phyloP scores from a whole-genome alignment of 2,888 invertebrate species.

The Temnothorax rugatulus region DNA sequence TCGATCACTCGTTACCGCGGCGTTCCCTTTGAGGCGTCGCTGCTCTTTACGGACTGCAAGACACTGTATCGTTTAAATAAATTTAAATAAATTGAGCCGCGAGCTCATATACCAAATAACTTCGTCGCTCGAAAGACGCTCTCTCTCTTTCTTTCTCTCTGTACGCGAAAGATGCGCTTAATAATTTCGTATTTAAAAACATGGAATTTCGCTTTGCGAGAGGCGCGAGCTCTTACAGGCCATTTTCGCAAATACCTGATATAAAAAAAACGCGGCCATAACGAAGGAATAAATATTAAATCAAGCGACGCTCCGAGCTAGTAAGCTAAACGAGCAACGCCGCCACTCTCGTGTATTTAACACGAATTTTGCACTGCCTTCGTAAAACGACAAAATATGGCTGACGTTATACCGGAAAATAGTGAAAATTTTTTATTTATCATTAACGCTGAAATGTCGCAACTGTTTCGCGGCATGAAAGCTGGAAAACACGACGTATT shows the following conservation, averaged over 20 bases:
- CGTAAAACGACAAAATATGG: constrained; percentile 18
- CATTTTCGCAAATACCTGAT: constrained; percentile 39
- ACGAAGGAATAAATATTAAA: constrained; percentile 55
- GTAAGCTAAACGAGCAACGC: constrained; percentile 29
- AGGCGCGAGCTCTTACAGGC: constrained; percentile 20
- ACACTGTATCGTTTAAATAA: constrained; percentile 47
- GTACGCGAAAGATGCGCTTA: constrained; percentile 3
- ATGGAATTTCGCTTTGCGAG: constrained; percentile 51
- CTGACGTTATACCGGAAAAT: background rate
- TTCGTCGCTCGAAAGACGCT: constrained; percentile 16
- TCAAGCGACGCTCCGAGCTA: constrained; percentile 26
- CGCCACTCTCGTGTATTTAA: background rate
- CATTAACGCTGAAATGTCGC: background rate
- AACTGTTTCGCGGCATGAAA: background rate
- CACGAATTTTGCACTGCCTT: constrained; percentile 32
- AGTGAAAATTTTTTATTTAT: constrained; percentile 1
- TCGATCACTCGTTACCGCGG: constrained; percentile 40
- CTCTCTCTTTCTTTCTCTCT: background rate
- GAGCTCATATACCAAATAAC: constrained; percentile 27
- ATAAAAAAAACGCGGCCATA: constrained; percentile 23
- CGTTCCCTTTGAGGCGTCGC: constrained; percentile 29
- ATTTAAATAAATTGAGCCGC: constrained; percentile 50
- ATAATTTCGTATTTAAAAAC: constrained; percentile 56
- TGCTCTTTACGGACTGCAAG: constrained; percentile 29
- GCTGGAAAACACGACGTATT: background rate